phyloP scores from a whole-genome alignment of 2,797 vertebrate genomes.

The Phrynocephalus vlangalii region DNA sequence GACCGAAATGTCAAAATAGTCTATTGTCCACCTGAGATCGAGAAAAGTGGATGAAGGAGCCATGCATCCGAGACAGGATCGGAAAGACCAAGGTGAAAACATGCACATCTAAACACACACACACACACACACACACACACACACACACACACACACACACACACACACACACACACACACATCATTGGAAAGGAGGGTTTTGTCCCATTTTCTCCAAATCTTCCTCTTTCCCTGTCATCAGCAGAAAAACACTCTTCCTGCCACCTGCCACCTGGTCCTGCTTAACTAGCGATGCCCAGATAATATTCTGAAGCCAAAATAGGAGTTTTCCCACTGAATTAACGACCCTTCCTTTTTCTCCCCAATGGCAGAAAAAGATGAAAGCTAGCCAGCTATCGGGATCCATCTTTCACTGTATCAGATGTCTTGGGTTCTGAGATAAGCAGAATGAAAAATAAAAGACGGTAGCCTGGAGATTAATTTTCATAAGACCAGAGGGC shows the following conservation, averaged over 20 bases:
- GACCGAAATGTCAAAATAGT: no score
- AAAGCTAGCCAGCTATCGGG: neutral
- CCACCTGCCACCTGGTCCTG: neutral
- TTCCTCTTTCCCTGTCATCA: neutral
- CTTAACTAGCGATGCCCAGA: neutral
- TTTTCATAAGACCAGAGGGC: neutral
- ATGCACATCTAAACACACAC: no score
- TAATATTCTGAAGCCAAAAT: neutral
- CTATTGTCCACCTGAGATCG: no score
- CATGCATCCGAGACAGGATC: no score
- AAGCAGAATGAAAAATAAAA: neutral
- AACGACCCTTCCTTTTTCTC: neutral
- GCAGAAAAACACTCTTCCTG: neutral
- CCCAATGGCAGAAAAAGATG: neutral
- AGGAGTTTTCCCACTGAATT: neutral
- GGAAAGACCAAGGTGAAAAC: no score
- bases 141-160: no score
- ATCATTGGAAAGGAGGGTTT: no score
- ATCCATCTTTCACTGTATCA: neutral
- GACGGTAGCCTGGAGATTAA: no score
- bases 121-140: no score
- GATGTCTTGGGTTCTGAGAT: neutral
- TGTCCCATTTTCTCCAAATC: neutral
- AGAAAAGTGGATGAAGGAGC: no score
- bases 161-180: no score